These are phyloP conservation scores for Megalonaias nervosa DNA, from an alignment of 1,140 invertebrate genomes.

Conservation along the genomic window DNA sequence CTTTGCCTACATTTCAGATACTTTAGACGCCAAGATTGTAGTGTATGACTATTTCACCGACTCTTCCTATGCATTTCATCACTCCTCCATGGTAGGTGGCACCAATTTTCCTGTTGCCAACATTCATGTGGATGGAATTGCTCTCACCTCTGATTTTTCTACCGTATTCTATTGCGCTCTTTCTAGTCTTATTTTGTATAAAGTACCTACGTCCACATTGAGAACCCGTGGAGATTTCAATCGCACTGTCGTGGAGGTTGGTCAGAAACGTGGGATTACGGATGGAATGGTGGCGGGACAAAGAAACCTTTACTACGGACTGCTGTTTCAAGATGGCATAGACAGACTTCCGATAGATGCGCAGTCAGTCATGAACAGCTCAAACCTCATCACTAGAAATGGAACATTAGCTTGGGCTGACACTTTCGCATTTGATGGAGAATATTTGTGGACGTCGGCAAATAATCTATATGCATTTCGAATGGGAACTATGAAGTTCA, in stretches of 20 bases:
- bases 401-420: background rate
- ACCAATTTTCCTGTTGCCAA: background rate
- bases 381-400: conserved; percentile 5
- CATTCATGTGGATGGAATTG: conserved; percentile 47
- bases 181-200: conserved; percentile 27
- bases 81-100: conserved; percentile 40
- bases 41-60: conserved; percentile 38
- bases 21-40: conserved; percentile 33
- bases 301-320: conserved; percentile 38
- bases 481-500: too few species aligned
- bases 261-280: conserved; percentile 29
- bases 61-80: conserved; percentile 31
- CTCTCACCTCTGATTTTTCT: conserved; percentile 47
- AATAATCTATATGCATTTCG: too few species aligned
- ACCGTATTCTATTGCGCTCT: conserved; percentile 48
- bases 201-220: conserved; percentile 37
- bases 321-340: conserved; percentile 31
- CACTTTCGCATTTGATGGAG: too few species aligned
- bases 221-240: conserved; percentile 6
- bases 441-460: too few species aligned
- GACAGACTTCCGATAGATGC: conserved; percentile 15
- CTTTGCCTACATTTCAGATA: conserved; percentile 54
- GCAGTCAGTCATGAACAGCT: background rate
- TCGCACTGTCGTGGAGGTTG: conserved; percentile 7
- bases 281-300: conserved; percentile 48